Conservation (phyloP, 2,888 invertebrate species). For the Caenorhabditis sp. region DNA sequence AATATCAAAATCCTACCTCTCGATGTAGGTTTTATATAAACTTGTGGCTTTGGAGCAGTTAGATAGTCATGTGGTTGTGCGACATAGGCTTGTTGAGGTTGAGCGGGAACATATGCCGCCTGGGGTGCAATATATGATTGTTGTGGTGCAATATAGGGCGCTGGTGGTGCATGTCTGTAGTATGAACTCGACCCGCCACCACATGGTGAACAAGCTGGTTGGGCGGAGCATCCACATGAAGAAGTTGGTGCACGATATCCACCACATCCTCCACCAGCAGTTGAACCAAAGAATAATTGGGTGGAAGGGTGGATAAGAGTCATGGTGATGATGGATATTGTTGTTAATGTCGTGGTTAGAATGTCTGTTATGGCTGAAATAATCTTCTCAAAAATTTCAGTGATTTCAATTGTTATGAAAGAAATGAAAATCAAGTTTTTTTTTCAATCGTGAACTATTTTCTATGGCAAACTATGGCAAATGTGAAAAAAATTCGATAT, state of each 20-base stretch:
- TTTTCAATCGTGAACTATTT: no score
- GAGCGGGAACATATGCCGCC: no score
- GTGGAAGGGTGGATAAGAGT: background rate
- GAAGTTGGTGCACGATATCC: constrained; percentile 20
- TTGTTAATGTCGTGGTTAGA: no score
- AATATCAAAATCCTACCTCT: background rate
- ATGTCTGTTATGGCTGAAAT: background rate
- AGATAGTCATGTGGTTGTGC: background rate
- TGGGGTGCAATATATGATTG: background rate
- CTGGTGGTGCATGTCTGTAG: background rate
- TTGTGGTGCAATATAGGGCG: background rate
- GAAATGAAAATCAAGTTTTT: no score
- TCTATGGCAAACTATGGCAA: no score
- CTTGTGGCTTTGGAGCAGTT: background rate
- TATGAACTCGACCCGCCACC: constrained; percentile 1
- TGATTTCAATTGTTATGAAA: no score
- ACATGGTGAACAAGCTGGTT: constrained; percentile 5
- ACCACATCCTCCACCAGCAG: constrained; percentile 11
- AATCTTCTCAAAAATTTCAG: background rate
- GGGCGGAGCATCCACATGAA: constrained; percentile 15
- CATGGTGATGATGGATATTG: background rate
- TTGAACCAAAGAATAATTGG: background rate
- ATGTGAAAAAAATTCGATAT: no score
- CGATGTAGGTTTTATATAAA: background rate
- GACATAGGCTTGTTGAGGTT: background rate